phyloP scores from a whole-genome alignment of 2,113 vertebrate genomes.

The Salvator merianae region DNA sequence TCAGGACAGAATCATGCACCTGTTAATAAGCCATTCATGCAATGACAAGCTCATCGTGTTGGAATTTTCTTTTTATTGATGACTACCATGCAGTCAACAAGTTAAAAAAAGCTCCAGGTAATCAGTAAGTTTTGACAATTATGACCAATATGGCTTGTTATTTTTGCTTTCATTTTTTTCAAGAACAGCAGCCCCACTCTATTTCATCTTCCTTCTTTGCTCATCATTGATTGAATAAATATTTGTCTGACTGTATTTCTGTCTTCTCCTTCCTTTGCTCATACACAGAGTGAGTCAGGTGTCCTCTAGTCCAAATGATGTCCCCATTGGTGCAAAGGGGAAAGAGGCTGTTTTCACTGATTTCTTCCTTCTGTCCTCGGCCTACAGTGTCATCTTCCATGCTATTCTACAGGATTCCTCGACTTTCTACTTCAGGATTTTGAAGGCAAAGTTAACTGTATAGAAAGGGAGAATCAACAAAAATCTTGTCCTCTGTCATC shows the following conservation, averaged over 20 bases:
- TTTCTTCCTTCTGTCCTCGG: neutral
- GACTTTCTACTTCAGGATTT: neutral
- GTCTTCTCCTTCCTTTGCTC: too few relatives aligned
- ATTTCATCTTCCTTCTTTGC: neutral
- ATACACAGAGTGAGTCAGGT: too few relatives aligned
- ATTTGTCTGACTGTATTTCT: too few relatives aligned
- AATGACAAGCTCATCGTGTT: neutral
- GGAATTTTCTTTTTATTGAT: neutral
- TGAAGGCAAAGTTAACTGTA: neutral
- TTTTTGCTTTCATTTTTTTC: neutral
- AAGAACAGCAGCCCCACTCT: neutral
- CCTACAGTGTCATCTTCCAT: neutral
- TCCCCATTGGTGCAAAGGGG: neutral
- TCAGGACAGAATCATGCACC: conserved; percentile 53
- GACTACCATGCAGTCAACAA: neutral
- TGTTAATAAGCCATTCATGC: conserved; percentile 29
- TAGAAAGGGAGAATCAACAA: neutral
- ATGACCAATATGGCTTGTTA: neutral
- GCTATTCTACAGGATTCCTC: too few relatives aligned
- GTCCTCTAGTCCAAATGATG: neutral
- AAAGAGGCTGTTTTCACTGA: neutral
- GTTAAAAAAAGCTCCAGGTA: neutral
- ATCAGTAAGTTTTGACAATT: neutral
- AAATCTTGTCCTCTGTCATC: neutral
- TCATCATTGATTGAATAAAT: too few relatives aligned